Percentiles rank a stretch among this genome's conserved stretches.
Evolutionary conservation across 2,888 invertebrate species (phyloP).

Genomic region (Pachycephus smyrnensis): DNA sequence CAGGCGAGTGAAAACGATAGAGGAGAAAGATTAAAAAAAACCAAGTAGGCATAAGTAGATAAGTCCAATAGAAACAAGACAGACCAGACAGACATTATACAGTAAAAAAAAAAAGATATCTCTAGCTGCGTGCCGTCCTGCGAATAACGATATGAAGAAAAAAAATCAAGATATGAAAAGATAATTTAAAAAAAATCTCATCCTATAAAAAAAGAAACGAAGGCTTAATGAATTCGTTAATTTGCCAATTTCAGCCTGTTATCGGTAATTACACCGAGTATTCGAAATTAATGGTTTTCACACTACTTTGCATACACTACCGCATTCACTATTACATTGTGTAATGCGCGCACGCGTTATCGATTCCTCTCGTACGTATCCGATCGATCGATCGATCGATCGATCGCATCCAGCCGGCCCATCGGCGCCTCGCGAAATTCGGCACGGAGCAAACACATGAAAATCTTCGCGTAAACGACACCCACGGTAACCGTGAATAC

Average conservation of each 20-base stretch:
- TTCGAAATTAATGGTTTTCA: slow-evolving; percentile 18
- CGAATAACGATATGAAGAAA: slow-evolving; percentile 25
- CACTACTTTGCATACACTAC: slow-evolving; percentile 29
- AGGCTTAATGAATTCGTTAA: not conserved
- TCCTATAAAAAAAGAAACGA: not conserved
- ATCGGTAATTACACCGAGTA: not conserved
- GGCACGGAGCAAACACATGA: too few species aligned
- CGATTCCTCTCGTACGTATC: not conserved
- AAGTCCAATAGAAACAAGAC: slow-evolving; percentile 1
- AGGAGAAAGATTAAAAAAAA: not conserved
- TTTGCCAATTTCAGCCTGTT: not conserved
- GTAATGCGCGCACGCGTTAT: not conserved
- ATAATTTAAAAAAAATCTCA: not conserved
- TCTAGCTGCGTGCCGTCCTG: slow-evolving; percentile 47
- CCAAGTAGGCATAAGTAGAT: too few species aligned
- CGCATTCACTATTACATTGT: slow-evolving; percentile 19
- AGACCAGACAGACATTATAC: not conserved
- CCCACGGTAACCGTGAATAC: too few species aligned
- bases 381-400: too few species aligned
- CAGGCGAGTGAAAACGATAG: not conserved
- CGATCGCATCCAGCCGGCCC: too few species aligned
- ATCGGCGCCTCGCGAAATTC: too few species aligned
- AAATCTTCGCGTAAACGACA: too few species aligned
- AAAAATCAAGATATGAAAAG: not conserved
- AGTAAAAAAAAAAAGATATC: slow-evolving; percentile 40